These are phyloP conservation scores for Catharus ustulatus DNA, from an alignment of 2,797 vertebrate species.

Conservation along the genomic window DNA sequence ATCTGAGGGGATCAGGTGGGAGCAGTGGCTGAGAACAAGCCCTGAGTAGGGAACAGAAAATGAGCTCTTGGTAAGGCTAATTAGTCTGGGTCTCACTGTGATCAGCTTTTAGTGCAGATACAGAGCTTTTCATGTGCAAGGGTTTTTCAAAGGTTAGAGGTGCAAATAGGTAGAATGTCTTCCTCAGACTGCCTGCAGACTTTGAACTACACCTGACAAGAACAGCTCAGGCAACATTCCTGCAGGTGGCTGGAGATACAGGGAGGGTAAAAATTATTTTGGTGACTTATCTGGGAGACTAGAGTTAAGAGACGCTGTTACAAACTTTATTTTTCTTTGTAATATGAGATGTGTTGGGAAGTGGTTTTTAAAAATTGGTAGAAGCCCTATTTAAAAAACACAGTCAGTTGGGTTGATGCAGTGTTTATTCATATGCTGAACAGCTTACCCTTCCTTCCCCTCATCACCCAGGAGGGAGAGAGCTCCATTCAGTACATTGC, in stretches of 20 bases:
- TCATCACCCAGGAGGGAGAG: neutral
- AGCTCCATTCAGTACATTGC: neutral
- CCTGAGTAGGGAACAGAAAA: neutral
- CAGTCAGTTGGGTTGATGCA: conserved; percentile 28
- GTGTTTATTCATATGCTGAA: conserved; percentile 57
- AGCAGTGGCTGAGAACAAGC: neutral
- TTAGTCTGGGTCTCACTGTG: neutral
- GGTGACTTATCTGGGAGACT: neutral
- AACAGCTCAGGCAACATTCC: neutral
- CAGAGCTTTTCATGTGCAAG: neutral
- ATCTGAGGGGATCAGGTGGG: neutral
- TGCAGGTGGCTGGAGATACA: neutral
- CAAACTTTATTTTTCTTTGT: neutral
- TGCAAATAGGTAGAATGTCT: neutral
- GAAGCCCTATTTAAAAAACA: neutral
- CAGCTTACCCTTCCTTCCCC: conserved; percentile 4
- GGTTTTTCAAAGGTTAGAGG: neutral
- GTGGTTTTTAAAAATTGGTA: neutral
- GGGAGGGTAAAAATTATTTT: neutral
- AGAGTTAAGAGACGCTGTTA: neutral
- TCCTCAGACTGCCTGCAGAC: neutral
- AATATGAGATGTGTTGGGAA: neutral
- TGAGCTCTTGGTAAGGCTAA: neutral
- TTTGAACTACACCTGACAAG: neutral
- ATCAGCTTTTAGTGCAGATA: neutral